Conservation (phyloP, 2,113 vertebrate genomes). For the Microtus pennsylvanicus region DNA sequence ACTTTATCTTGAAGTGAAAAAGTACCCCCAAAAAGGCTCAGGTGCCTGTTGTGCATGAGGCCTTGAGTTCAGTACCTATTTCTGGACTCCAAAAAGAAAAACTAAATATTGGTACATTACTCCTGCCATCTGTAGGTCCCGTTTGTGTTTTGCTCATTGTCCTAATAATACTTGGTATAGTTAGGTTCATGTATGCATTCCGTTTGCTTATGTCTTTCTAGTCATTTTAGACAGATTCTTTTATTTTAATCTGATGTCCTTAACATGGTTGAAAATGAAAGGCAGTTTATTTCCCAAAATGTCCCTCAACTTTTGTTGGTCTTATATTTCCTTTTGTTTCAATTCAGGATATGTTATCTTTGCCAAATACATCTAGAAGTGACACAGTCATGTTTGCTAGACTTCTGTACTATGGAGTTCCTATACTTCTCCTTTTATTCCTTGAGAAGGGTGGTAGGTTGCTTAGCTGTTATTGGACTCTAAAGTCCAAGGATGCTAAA, state of each 20-base stretch:
- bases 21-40: background rate
- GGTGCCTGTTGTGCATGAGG: too few relatives aligned
- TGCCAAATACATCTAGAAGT: background rate
- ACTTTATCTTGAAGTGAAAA: background rate
- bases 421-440: background rate
- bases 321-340: conserved; percentile 19
- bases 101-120: background rate
- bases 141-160: background rate
- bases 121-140: background rate
- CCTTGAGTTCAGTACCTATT: background rate
- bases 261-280: conserved; percentile 30
- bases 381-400: background rate
- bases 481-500: background rate
- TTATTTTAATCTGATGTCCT: conserved; percentile 22
- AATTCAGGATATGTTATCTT: conserved; percentile 12
- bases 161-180: background rate
- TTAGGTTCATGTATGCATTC: background rate
- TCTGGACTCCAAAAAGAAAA: background rate
- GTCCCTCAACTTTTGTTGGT: background rate
- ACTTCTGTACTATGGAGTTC: background rate
- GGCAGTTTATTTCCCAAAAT: background rate
- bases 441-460: background rate
- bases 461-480: background rate
- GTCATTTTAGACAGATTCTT: conserved; percentile 8
- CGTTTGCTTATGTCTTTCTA: conserved; percentile 40